Base-by-base conservation (phyloP, 2,888 invertebrate species). In the Ectemnius cavifrons region DNA sequence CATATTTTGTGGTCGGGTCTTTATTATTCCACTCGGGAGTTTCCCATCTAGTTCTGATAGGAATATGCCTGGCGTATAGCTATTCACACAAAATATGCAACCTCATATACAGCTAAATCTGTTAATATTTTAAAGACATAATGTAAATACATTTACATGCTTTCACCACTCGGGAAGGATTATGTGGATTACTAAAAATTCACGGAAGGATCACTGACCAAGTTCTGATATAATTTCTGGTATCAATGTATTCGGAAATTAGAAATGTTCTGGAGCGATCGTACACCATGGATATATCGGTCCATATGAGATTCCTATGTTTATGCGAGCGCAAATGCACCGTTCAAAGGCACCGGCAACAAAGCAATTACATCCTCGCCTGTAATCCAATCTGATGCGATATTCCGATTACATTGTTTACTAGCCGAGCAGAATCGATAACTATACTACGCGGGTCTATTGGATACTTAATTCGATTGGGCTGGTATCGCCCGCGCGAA, bases 351-450 rank as follows among this genome's bases (percentile, higher is more conserved):
- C 67, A 67, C 67, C 67, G 45, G 61, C 72, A 61, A 73, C 73
- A 68, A 68, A 73, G 68, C 75, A 75, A 75, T 75, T 75, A 75
- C 68, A 27, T 65, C 28, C 61, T 49, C 64, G 52, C 63, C 45
- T 47, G 47, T 28, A 47, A 59, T 72, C 52, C 61, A 68, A 73
- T 75, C 68, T 65, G 75, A 75, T 67, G 63, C 56, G 14, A 52
- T 46, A 67, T 64, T 49, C 72, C 27, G 67, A 73, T 72, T 72
- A 65, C 60, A 72, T 75, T 75, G 74, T 72, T 68, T 67, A 58
- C 49, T 62, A 57, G 64, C 49, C 37, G 16, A 13, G 62, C 68
- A 67, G 64, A 63, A 69, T 52, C 52, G 65, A 63, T 68, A 56
- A 16, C 52, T 52, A 8, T 37, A 37, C 8, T 8, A 8, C 37